Evolutionary conservation across 2,888 invertebrate genomes (phyloP).

Genomic region (Papilio demoleus): DNA sequence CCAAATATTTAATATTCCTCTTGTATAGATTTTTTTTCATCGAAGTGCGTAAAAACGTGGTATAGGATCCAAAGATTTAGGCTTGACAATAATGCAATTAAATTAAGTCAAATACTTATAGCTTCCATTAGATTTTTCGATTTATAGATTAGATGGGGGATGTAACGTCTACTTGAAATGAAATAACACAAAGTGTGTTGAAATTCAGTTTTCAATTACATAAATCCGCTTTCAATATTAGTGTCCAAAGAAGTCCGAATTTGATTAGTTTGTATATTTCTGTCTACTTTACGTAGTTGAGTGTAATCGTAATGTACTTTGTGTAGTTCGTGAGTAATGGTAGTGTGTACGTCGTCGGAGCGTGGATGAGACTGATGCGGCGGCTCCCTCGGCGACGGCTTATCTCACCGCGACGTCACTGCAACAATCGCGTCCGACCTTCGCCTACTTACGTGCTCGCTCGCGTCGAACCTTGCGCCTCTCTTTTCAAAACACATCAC

Average conservation of each 20-base stretch:
- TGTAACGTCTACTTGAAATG: too few relatives aligned
- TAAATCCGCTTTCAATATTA: too few relatives aligned
- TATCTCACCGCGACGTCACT: slow-evolving; percentile 67
- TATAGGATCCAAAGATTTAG: neutral
- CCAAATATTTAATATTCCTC: neutral
- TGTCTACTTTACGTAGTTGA: neutral
- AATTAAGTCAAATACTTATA: neutral
- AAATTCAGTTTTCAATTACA: too few relatives aligned
- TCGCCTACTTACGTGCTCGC: slow-evolving; percentile 79
- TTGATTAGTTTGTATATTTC: neutral
- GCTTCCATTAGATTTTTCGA: neutral
- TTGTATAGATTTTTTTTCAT: neutral
- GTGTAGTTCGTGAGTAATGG: neutral
- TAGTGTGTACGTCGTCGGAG: neutral
- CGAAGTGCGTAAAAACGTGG: neutral
- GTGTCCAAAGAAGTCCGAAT: neutral
- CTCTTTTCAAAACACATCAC: slow-evolving; percentile 72
- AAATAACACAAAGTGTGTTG: too few relatives aligned
- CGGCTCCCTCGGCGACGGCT: slow-evolving; percentile 53
- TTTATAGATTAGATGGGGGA: too few relatives aligned
- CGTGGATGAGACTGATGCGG: slow-evolving; percentile 18
- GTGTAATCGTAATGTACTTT: neutral
- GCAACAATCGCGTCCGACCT: slow-evolving; percentile 78
- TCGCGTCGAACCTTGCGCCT: slow-evolving; percentile 71
- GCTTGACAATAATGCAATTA: neutral